Evolutionary conservation across 1,140 invertebrate species (phyloP), one percentile per base, ranked within the genome.

Genomic region (Yoshiicerus persimilis): DNA sequence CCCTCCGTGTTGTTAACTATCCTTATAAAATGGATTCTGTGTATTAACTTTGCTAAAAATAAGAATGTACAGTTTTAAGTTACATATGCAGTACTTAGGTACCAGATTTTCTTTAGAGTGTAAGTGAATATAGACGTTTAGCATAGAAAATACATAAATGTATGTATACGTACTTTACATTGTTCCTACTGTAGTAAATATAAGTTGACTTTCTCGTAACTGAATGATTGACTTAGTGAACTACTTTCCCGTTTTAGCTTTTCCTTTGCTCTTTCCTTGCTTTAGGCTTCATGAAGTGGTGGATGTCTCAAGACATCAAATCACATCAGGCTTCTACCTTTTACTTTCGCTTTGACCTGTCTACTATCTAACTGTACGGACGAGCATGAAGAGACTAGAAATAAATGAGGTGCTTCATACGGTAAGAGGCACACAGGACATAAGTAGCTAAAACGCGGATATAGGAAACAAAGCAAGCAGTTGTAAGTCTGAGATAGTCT

Each of bases 301-400:
- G 11, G 20, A 34, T 38, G 75, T 80, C 75, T 80, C 34, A 80
- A 80, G 75, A 38, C 75, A 80, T 80, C 34, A 80, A 80, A 80
- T 80, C 75, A 80, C 75, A 80, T 80, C 75, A 80, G 34, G 23
- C 75, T 32, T n/a, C n/a, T n/a, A n/a, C n/a, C n/a, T n/a, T n/a
- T n/a, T n/a, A 27, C 23, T 25, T 11, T 70, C 23, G 64, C 64
- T 70, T 70, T 80, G 75, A 34, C 75, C 38, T 36, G 16, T 80
- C 3, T 56, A 56, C 47, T n/a, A 56, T 56, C 27, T n/a, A 30
- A 70, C 64, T 70, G 8, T 9, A 8, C 39, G 8, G 39, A 41
- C 39, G 8, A 16, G n/a, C n/a, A 41, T 9, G 8, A 41, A 16
- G 39, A 41, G 39, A 30, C 25, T 11, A 25, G 23, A 70, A 25